phyloP scores from a whole-genome alignment of 2,797 vertebrate genomes.

The Chelidonichthys spinosus region DNA sequence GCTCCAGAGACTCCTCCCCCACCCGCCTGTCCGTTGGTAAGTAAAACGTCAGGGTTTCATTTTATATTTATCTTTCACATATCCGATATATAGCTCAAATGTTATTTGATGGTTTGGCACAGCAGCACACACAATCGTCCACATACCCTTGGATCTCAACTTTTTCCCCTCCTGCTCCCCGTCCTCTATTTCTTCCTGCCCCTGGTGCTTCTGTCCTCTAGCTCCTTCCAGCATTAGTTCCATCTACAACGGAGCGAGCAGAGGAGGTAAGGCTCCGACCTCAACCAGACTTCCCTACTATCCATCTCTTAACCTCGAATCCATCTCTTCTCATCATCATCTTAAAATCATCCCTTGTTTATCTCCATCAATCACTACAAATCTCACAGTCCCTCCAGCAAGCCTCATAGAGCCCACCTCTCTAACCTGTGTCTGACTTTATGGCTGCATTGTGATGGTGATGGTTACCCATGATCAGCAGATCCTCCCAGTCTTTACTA shows the following conservation, averaged over 20 bases:
- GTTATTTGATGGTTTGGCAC: not conserved
- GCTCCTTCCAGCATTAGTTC: slow-evolving; percentile 87
- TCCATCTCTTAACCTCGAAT: slow-evolving; percentile 14
- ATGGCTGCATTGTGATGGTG: slow-evolving; percentile 62
- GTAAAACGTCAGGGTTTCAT: slow-evolving; percentile 34
- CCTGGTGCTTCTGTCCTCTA: slow-evolving; percentile 64
- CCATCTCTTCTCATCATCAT: slow-evolving; percentile 27
- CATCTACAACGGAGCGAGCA: slow-evolving; percentile 85
- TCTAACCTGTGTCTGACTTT: slow-evolving; percentile 43
- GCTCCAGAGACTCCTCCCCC: slow-evolving; percentile 96
- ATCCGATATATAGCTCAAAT: not conserved
- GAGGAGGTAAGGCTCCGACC: slow-evolving; percentile 85
- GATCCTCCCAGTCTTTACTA: slow-evolving; percentile 56
- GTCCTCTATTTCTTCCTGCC: slow-evolving; percentile 34
- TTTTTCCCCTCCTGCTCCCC: slow-evolving; percentile 33
- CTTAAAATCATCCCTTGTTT: slow-evolving; percentile 33
- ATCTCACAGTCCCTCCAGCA: slow-evolving; percentile 24
- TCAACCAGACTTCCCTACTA: slow-evolving; percentile 14
- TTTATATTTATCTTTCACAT: not conserved
- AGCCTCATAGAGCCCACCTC: slow-evolving; percentile 37
- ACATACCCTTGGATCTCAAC: slow-evolving; percentile 23
- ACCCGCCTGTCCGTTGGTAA: slow-evolving; percentile 96
- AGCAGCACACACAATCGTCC: not conserved
- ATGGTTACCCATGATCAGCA: slow-evolving; percentile 51
- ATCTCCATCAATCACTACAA: slow-evolving; percentile 32